Evolutionary conservation across 2,888 invertebrate species (phyloP).

Genomic region (Tachystola acroxantha): DNA sequence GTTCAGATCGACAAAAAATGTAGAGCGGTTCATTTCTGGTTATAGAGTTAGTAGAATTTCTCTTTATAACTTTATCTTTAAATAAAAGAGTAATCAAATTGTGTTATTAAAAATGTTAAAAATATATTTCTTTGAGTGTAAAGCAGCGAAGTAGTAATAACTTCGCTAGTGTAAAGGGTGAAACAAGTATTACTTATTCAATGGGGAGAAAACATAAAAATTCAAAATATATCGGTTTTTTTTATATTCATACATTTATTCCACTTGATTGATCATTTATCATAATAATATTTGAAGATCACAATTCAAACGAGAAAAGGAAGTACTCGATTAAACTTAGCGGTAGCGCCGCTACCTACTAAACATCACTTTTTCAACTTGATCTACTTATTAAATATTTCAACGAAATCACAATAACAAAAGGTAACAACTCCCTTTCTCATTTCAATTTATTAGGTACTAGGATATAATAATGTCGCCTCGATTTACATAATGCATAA

Average conservation of each 20-base stretch:
- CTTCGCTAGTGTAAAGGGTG: no score
- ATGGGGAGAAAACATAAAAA: not conserved
- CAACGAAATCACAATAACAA: conserved; percentile 23
- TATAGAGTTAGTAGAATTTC: no score
- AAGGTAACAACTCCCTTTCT: conserved; percentile 44
- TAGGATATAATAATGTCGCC: conserved; percentile 4
- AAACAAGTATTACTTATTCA: no score
- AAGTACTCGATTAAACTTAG: conserved; percentile 26
- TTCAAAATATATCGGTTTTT: not conserved
- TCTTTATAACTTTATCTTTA: no score
- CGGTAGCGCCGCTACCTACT: no score
- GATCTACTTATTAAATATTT: conserved; percentile 21
- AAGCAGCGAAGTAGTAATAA: no score
- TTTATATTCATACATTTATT: conserved; percentile 37
- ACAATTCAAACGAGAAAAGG: conserved; percentile 59
- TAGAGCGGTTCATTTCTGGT: no score
- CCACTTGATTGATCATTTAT: conserved; percentile 34
- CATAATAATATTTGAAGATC: conserved; percentile 33
- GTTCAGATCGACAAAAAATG: no score
- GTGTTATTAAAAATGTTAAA: no score
- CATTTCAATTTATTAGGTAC: conserved; percentile 35
- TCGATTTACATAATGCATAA: conserved; percentile 24
- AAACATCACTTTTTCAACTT: conserved; percentile 18
- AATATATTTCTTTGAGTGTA: no score
- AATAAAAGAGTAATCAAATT: no score